phyloP scores from a whole-genome alignment of 2,113 vertebrate genomes.

The Chelonoidis abingdonii region DNA sequence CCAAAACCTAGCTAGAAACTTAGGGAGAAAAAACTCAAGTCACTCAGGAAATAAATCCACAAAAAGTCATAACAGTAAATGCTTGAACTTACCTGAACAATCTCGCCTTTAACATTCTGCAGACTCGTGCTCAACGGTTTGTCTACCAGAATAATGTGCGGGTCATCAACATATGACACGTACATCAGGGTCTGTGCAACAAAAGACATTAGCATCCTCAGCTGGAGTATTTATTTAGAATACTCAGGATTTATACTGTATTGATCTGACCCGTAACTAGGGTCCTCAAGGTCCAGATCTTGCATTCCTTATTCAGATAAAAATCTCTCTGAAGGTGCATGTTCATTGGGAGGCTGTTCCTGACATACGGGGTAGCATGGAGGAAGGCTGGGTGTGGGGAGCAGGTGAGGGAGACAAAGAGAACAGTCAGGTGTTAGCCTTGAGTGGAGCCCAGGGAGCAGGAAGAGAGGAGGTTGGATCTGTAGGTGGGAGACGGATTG shows the following conservation, averaged over 20 bases:
- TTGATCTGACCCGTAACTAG: neutral
- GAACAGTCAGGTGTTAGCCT: neutral
- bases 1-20: constrained; percentile 54
- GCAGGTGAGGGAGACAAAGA: neutral
- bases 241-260: neutral
- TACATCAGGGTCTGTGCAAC: constrained; percentile 70
- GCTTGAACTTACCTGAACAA: constrained; percentile 64
- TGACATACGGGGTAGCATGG: accelerated
- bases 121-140: constrained; percentile 77
- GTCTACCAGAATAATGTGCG: constrained; percentile 78
- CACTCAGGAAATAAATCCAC: neutral
- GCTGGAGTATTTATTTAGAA: neutral
- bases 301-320: neutral
- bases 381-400: neutral
- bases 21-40: neutral
- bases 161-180: constrained; percentile 86
- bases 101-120: constrained; percentile 74
- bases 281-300: neutral
- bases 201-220: neutral
- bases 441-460: neutral
- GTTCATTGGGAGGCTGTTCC: neutral
- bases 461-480: neutral
- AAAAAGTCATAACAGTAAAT: neutral
- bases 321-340: neutral
- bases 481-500: neutral